These are phyloP conservation scores for Trichomycterus rosablanca DNA, from an alignment of 2,113 vertebrate genomes.

Conservation along the genomic window DNA sequence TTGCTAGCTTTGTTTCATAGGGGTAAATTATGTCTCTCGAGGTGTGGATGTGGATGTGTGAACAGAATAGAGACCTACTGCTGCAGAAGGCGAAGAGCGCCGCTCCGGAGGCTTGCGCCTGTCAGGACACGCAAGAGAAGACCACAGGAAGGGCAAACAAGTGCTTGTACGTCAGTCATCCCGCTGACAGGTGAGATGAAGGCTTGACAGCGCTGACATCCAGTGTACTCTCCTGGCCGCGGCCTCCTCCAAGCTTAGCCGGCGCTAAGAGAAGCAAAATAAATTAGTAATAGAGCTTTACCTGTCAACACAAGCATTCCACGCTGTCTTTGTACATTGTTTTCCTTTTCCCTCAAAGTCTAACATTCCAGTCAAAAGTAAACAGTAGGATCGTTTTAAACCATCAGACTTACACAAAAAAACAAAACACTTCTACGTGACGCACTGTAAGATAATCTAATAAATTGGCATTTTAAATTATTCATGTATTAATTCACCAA, in stretches of 20 bases:
- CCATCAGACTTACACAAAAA: conserved; percentile 12
- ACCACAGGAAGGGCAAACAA: conserved; percentile 80
- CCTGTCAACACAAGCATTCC: conserved; percentile 72
- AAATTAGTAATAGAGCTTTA: conserved; percentile 83
- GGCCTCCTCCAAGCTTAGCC: conserved; percentile 62
- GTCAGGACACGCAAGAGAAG: conserved; percentile 74
- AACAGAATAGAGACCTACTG: conserved; percentile 43
- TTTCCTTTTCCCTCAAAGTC: conserved; percentile 55
- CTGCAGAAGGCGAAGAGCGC: conserved; percentile 11
- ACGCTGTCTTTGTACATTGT: conserved; percentile 55
- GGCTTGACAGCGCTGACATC: conserved; percentile 80
- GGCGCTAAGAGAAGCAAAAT: conserved; percentile 78
- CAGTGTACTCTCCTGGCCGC: conserved; percentile 65
- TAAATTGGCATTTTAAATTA: background rate
- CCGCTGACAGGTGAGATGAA: conserved; percentile 80
- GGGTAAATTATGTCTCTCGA: conserved; percentile 61
- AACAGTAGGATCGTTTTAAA: conserved; percentile 18
- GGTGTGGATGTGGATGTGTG: conserved; percentile 36
- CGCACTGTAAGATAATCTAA: background rate
- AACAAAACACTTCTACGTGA: conserved; percentile 7
- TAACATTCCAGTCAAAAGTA: conserved; percentile 40
- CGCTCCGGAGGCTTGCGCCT: conserved; percentile 65
- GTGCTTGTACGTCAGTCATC: conserved; percentile 80
- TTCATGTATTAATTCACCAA: too few relatives aligned
- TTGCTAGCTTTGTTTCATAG: conserved; percentile 42